These are phyloP conservation scores for Trichonephila clavipes DNA, from an alignment of 1,140 invertebrate genomes.

Conservation along the genomic window DNA sequence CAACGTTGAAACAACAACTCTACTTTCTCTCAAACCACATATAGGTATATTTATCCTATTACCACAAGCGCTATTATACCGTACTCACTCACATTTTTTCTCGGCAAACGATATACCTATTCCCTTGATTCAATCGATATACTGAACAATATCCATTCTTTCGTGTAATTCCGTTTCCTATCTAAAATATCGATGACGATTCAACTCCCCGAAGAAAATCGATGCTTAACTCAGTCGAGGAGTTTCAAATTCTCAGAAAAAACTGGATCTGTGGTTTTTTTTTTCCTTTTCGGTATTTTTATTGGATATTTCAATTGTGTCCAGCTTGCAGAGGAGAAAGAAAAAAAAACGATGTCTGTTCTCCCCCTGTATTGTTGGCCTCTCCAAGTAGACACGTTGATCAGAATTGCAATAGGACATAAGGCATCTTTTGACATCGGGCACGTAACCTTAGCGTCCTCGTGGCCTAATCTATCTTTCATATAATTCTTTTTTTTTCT, in stretches of 20 bases:
- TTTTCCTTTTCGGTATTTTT: background rate
- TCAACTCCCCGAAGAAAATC: slow-evolving; percentile 43
- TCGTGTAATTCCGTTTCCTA: slow-evolving; percentile 65
- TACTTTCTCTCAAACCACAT: background rate
- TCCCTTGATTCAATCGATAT: slow-evolving; percentile 70
- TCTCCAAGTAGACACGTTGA: slow-evolving; percentile 19
- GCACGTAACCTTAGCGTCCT: slow-evolving; percentile 8
- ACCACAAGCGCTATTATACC: slow-evolving; percentile 18
- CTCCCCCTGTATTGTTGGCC: background rate
- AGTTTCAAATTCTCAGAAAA: slow-evolving; percentile 25
- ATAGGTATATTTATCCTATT: slow-evolving; percentile 57
- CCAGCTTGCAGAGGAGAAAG: background rate
- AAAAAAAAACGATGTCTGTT: background rate
- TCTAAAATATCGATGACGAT: slow-evolving; percentile 70
- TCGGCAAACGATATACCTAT: slow-evolving; percentile 71
- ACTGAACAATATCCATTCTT: slow-evolving; percentile 63
- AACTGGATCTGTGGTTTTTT: background rate
- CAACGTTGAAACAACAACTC: slow-evolving; percentile 54
- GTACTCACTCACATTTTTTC: slow-evolving; percentile 56
- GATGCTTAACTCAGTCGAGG: slow-evolving; percentile 22
- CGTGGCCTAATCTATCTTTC: slow-evolving; percentile 14
- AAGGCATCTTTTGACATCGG: slow-evolving; percentile 48
- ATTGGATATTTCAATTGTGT: slow-evolving; percentile 65
- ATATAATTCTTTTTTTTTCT: slow-evolving; percentile 13
- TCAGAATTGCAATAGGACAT: slow-evolving; percentile 55